Base-by-base conservation (phyloP, 2,113 vertebrate species). In the Bagarius yarrelli region DNA sequence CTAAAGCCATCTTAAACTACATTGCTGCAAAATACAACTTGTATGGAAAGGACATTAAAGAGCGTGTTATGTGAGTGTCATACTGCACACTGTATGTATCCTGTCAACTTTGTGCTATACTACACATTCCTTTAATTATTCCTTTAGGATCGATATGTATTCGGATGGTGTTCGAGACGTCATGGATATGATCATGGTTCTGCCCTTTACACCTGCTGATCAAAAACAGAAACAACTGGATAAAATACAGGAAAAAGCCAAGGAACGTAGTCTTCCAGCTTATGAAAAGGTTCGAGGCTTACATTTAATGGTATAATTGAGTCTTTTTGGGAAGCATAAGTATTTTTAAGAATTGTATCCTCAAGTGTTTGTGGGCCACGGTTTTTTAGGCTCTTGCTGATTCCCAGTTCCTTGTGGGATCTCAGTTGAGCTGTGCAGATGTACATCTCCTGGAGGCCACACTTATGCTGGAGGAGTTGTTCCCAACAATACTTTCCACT, bases 21-120 rank as follows among this genome's bases (percentile, higher is more conserved):
- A 94, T 96, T 3, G 95, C 97, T 5, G 95, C 91, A 44, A 98
- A 97, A 88, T 93, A 96, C 91, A 94, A 95, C 9, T 93, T 98
- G 30, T 88, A 95, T 23, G 95, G 95, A 83, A 95, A 93, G 36
- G 91, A 96, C 81, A 27, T 94, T 79, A 94, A 95, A 90, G 96
- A 98, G 70, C 94, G 93, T 73, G 93, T 88, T 80, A 81, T 89
- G 95, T 99, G 94, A 0, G 88, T 19, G 50, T 25, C 27, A 1
- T 71, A 18, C 40, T 52, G 18, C n/a, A 8, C 27, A 70, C 44
- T 30, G 60, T 63, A 32, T 66, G 8, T 5, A 30, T 23, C 8
- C 3, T 8, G 50, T 53, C 23, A 25, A 5, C 12, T 9, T 27
- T 9, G 67, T 5, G 23, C 30, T 14, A 55, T 78, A 34, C 18